Evolutionary conservation across 2,797 vertebrate species (phyloP).

Genomic region (Pristis pectinata): DNA sequence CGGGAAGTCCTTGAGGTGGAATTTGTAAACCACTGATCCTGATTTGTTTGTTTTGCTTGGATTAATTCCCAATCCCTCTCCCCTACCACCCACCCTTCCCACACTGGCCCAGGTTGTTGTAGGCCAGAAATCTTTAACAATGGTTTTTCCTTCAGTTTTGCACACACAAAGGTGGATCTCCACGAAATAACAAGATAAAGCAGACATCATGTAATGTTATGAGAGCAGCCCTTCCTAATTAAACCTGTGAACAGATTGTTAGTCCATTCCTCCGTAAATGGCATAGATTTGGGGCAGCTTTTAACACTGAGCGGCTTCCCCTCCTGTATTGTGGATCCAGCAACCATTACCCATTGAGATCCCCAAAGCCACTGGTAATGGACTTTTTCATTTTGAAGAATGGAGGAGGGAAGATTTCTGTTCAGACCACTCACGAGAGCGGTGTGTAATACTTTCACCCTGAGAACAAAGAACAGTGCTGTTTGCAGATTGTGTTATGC

Average conservation of each 20-base stretch:
- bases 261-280: background rate
- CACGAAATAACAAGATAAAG: background rate
- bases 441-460: background rate
- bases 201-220: too few species aligned
- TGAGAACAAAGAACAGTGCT: background rate
- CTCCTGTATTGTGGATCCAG: background rate
- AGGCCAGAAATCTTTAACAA: background rate
- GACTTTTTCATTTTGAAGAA: background rate
- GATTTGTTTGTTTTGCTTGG: background rate
- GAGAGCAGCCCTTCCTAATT: background rate
- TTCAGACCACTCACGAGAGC: too few species aligned
- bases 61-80: too few species aligned
- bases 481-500: background rate
- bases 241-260: background rate
- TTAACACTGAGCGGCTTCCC: background rate
- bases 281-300: too few species aligned
- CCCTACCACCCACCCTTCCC: too few species aligned
- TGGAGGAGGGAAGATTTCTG: too few species aligned
- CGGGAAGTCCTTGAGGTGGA: too few species aligned
- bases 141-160: background rate
- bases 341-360: background rate
- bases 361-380: background rate
- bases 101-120: background rate
- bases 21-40: background rate
- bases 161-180: background rate